These are phyloP conservation scores for Tuberolachnus salignus DNA, from an alignment of 2,888 invertebrate species.

Conservation along the genomic window DNA sequence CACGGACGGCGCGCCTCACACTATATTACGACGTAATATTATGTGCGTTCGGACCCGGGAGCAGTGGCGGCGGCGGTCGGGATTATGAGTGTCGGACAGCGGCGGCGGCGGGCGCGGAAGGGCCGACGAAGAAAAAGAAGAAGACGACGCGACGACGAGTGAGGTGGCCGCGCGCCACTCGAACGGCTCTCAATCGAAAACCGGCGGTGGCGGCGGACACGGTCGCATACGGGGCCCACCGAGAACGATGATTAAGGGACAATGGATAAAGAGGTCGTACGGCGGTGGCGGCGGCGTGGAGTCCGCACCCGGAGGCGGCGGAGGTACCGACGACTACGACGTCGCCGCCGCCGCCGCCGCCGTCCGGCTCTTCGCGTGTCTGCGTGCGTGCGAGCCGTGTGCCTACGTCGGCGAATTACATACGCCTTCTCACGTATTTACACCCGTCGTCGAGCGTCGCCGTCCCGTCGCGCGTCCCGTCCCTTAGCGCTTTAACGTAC, in stretches of 20 bases:
- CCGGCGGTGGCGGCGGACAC: background rate
- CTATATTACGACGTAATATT: background rate
- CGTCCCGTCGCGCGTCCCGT: background rate
- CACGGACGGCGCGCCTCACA: background rate
- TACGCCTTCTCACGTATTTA: constrained; percentile 56
- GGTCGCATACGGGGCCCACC: background rate
- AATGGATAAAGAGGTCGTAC: constrained; percentile 48
- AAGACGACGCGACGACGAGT: no score
- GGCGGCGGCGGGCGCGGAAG: background rate
- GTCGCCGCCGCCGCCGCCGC: constrained; percentile 5
- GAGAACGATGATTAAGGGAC: constrained; percentile 11
- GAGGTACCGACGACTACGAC: background rate
- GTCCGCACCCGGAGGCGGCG: background rate
- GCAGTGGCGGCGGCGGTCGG: background rate
- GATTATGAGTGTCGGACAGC: background rate
- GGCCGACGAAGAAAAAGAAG: no score
- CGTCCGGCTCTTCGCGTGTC: background rate
- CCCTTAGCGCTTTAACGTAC: background rate
- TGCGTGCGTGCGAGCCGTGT: background rate
- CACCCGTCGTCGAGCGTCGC: constrained; percentile 21
- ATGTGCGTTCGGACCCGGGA: background rate
- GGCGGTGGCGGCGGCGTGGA: background rate
- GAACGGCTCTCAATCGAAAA: background rate
- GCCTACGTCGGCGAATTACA: constrained; percentile 54
- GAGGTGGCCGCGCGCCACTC: background rate